These are phyloP conservation scores for Lindbergichthys nudifrons DNA, from an alignment of 2,797 vertebrate species.

Conservation along the genomic window DNA sequence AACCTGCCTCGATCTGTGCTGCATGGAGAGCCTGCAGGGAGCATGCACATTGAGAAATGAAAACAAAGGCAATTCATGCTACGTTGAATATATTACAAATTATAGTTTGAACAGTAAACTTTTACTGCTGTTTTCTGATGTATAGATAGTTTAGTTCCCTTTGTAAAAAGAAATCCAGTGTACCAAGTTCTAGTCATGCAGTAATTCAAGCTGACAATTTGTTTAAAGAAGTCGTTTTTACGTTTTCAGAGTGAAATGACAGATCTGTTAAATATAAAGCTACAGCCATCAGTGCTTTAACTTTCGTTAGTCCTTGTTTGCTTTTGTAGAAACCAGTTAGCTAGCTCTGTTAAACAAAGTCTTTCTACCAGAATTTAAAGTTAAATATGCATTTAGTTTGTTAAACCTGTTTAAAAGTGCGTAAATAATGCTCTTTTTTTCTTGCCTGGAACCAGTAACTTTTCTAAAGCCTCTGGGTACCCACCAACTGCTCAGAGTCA, in stretches of 20 bases:
- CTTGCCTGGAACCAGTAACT: not conserved
- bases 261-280: not conserved
- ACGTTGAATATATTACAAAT: not conserved
- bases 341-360: not conserved
- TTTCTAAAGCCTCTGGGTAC: too few species aligned
- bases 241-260: too few species aligned
- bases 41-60: not conserved
- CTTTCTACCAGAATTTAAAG: not conserved
- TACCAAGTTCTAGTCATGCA: not conserved
- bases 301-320: not conserved
- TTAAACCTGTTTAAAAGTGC: not conserved
- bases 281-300: not conserved
- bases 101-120: not conserved
- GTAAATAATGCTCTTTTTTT: not conserved
- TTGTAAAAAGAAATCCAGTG: not conserved
- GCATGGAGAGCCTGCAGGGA: slow-evolving; percentile 90
- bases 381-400: not conserved
- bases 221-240: slow-evolving; percentile 5
- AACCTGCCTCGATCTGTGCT: slow-evolving; percentile 84
- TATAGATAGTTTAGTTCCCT: not conserved
- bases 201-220: not conserved
- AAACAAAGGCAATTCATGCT: not conserved
- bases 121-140: not conserved
- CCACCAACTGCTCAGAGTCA: too few species aligned
- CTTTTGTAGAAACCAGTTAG: too few species aligned